Evolutionary conservation across 1,140 invertebrate species (phyloP), one percentile per base, ranked within the genome.

Genomic region (Theocolax elegans): DNA sequence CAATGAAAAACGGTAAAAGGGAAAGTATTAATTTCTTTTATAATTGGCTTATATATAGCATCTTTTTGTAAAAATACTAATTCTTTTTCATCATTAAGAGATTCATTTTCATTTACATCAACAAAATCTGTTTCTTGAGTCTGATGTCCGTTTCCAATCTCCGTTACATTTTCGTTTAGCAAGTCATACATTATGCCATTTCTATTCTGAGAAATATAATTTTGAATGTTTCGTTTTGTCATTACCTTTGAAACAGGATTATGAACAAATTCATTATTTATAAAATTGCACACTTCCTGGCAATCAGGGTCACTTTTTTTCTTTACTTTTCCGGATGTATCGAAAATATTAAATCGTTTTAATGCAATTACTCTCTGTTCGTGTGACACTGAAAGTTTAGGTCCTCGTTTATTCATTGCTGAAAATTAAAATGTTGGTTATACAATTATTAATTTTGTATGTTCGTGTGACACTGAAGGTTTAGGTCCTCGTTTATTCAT

Each of bases 341-440:
- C 4, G 27, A 53, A 53, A 25, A 53, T 53, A 15, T 29, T 7
- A 29, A 53, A 53, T 13, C 27, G 25, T 7, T 23, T 53, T 29
- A 29, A 53, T 15, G 49, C 25, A 27, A 25, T 53, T 2, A 53
- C 49, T 53, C 27, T 53, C 15, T 53, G 4, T 23, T 53, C 25
- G 25, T 53, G 23, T 25, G 49, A 13, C 10, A 53, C 49, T 15
- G 25, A 53, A 13, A 15, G 25, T 53, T 53, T 25, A 12, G 23
- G 49, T 25, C 25, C 49, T 25, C 25, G 49, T 53, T 53, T 53
- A 53, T 15, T 13, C 23, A 53, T 53, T 23, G n/a, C n/a, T n/a
- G n/a, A n/a, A n/a, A n/a, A n/a, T n/a, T n/a, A n/a, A n/a, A n/a
- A n/a, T n/a, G n/a, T n/a, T n/a, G n/a, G n/a, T n/a, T n/a, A n/a